Percentiles rank a stretch among this genome's conserved stretches.
Conservation (phyloP, 1,140 invertebrate genomes). For the Bradysia coprophila region DNA sequence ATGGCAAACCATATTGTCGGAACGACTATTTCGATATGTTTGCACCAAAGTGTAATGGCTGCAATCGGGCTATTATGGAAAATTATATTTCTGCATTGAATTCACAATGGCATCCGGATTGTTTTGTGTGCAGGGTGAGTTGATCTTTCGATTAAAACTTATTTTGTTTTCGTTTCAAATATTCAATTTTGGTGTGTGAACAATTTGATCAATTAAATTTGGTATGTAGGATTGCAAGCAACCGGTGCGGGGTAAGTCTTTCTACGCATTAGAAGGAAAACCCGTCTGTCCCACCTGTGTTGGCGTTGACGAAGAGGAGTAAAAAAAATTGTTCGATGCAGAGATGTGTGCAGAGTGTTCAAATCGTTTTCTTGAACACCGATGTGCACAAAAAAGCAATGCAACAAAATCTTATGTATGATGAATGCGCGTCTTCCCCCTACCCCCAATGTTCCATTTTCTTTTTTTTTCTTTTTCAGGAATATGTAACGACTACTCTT, state of each 20-base stretch:
- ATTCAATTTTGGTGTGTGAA: background rate
- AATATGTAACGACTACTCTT: slow-evolving; percentile 1
- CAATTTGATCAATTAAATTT: background rate
- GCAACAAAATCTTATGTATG: slow-evolving; percentile 8
- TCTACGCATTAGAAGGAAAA: slow-evolving; percentile 87
- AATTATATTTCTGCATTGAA: slow-evolving; percentile 98
- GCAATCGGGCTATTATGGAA: slow-evolving; percentile 91
- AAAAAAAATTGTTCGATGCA: slow-evolving; percentile 22
- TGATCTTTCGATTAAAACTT: slow-evolving; percentile 7
- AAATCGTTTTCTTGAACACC: background rate
- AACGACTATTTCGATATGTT: slow-evolving; percentile 98
- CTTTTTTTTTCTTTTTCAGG: slow-evolving; percentile 4
- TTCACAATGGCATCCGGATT: slow-evolving; percentile 97
- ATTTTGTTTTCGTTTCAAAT: slow-evolving; percentile 3
- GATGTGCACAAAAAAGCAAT: background rate
- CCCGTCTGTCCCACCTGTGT: slow-evolving; percentile 79
- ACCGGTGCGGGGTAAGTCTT: slow-evolving; percentile 79
- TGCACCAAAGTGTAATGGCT: slow-evolving; percentile 96
- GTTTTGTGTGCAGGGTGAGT: slow-evolving; percentile 98
- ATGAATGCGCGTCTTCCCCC: slow-evolving; percentile 8
- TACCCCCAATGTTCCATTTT: slow-evolving; percentile 4
- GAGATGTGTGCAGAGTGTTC: too few relatives aligned
- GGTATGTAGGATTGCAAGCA: slow-evolving; percentile 69
- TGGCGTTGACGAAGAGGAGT: slow-evolving; percentile 74
- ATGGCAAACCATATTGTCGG: slow-evolving; percentile 85